phyloP scores from a whole-genome alignment of 2,113 vertebrate genomes.

The Azemiops feae region DNA sequence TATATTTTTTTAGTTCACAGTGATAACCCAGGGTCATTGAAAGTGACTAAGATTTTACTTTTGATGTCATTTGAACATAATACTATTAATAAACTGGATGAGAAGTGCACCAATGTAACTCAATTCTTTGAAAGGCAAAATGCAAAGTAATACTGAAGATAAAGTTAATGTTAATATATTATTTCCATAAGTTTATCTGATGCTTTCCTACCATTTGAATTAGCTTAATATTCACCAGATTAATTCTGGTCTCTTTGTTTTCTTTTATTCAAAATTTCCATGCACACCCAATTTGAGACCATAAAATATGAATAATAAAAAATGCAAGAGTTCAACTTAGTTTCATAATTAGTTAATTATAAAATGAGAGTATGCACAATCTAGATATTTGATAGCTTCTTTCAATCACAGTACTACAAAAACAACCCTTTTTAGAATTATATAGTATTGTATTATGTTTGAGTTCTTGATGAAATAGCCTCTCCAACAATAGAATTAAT shows the following conservation, averaged over 20 bases:
- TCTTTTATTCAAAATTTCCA: neutral
- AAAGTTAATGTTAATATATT: neutral
- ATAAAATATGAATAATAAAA: conserved; percentile 14
- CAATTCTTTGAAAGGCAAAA: neutral
- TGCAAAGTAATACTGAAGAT: conserved; percentile 10
- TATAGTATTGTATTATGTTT: neutral
- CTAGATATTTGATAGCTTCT: rapidly evolving
- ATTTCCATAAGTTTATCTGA: neutral
- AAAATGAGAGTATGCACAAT: neutral
- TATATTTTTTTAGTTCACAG: neutral
- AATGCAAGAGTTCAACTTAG: neutral
- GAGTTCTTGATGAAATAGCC: neutral
- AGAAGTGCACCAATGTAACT: neutral
- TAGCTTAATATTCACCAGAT: neutral
- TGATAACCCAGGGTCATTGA: neutral
- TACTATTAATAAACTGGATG: neutral
- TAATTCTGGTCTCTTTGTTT: neutral
- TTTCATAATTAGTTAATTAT: neutral
- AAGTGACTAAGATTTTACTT: neutral
- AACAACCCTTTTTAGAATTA: rapidly evolving
- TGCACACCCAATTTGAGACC: neutral
- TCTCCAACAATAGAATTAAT: neutral
- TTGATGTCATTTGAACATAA: neutral
- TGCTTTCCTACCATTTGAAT: neutral
- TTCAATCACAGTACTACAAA: neutral